Conservation (phyloP, 2,888 invertebrate species). For the Caenorhabditis uteleia region DNA sequence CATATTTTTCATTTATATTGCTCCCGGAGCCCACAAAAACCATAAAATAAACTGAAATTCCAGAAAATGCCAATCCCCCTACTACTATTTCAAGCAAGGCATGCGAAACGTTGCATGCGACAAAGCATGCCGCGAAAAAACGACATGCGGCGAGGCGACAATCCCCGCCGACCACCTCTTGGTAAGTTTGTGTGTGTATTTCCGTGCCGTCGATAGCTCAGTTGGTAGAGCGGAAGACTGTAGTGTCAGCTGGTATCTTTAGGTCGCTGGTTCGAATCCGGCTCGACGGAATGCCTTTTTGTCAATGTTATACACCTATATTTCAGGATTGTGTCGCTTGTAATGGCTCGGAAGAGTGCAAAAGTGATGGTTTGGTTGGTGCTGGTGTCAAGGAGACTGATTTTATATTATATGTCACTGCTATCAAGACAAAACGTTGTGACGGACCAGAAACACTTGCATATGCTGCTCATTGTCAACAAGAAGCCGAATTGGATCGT, state of each 20-base stretch:
- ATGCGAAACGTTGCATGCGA: constrained; percentile 49
- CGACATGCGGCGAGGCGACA: constrained; percentile 93
- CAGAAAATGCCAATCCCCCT: constrained; percentile 48
- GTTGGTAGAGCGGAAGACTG: constrained; percentile 53
- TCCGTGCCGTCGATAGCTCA: constrained; percentile 47
- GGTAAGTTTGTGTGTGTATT: constrained; percentile 75
- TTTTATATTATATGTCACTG: constrained; percentile 79
- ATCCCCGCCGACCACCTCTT: constrained; percentile 93
- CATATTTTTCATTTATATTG: constrained; percentile 1
- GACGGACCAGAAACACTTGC: constrained; percentile 86
- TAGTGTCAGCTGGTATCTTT: constrained; percentile 48
- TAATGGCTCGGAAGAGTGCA: constrained; percentile 50
- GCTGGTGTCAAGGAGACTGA: constrained; percentile 80
- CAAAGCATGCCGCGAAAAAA: constrained; percentile 72
- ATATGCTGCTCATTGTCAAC: constrained; percentile 97
- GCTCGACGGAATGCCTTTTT: constrained; percentile 48
- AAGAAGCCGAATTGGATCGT: constrained; percentile 87
- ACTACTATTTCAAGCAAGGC: constrained; percentile 45
- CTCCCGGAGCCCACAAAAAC: background rate
- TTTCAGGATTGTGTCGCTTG: constrained; percentile 44
- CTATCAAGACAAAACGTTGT: constrained; percentile 74
- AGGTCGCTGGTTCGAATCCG: constrained; percentile 63
- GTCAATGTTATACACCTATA: background rate
- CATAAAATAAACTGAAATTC: background rate
- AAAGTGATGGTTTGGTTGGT: constrained; percentile 76